Base-by-base conservation (phyloP, 1,140 invertebrate genomes). In the Orius insidiosus region DNA sequence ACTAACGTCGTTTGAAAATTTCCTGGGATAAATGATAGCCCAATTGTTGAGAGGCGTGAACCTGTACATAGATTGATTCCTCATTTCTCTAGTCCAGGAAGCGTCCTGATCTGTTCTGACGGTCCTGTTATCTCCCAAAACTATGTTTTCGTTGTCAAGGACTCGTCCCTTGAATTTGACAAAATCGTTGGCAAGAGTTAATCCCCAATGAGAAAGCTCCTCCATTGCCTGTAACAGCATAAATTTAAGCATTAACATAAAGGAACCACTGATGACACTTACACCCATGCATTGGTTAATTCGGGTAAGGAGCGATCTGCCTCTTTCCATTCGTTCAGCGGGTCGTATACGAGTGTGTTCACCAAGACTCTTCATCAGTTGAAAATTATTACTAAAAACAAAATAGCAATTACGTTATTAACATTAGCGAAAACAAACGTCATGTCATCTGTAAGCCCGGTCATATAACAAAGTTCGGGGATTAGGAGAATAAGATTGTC, bases 391-490 rank as follows among this genome's bases (percentile, higher is more conserved):
- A n/a, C n/a, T n/a, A n/a, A n/a, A n/a, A n/a, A n/a, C n/a, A n/a
- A n/a, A n/a, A n/a, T n/a, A n/a, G n/a, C n/a, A n/a, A n/a, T n/a
- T n/a, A n/a, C n/a, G n/a, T n/a, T n/a, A n/a, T n/a, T n/a, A n/a
- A n/a, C n/a, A n/a, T n/a, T n/a, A n/a, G n/a, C n/a, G n/a, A n/a
- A n/a, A n/a, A n/a, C n/a, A n/a, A n/a, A 0, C 69, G 64, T 31
- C 52, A 76, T 67, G 14, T 61, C 62, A 42, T 76, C 72, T 2
- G 70, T 73, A 0, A 79, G 55, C 6, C 85, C 87, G 2, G 85
- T 85, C 46, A 77, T 64, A 7, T 73, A 64, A 52, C 80, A 85
- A 1, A 86, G 56, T 62, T 85, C 80, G 0, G 82, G 82, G 19
- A 85, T 68, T 0, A 86, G 61, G 50, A 72, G 71, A 5, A 84